Base-by-base conservation (phyloP, 2,888 invertebrate species). In the Noctuana brunneofusca region DNA sequence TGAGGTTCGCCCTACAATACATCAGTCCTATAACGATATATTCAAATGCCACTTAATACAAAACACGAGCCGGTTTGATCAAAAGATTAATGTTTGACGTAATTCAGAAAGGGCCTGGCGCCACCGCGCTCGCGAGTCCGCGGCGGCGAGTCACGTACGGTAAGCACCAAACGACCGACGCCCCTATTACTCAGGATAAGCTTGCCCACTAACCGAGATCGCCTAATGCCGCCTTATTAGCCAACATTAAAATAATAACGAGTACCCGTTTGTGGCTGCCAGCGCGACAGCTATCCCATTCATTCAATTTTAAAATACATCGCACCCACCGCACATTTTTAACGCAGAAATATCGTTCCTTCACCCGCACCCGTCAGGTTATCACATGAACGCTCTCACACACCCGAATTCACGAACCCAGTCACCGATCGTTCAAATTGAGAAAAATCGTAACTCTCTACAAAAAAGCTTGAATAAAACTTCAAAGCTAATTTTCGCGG, bases 211-310 rank as follows among this genome's bases (percentile, higher is more conserved):
- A 79, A 86, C 83, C 83, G 70, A 83, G 79, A 74, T 81, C 74
- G 73, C 79, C 81, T 82, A 80, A 78, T 75, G 71, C 78, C 75
- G 71, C 74, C 77, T 81, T 77, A 87, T 84, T 84, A 83, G 73
- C 74, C 74, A 71, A 76, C 78, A 87, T 84, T 83, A 84, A 80
- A 83, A 80, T 86, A 84, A 87, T 83, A 83, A 80, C 77, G 70
- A 75, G 72, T 71, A 70, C 69, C 49, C 30, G 32, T 62, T 62
- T 55, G 55, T 41, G 55, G 62, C 46, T 38, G 60, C 30, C 64
- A 63, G 22, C 71, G 71, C 71, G 38, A 59, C 64, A 69, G 73
- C 69, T 68, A 73, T 73, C 74, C 72, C 67, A 68, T 73, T 75
- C 69, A 71, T 64, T 56, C 64, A 66, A 59, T 73, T 64, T 66